Percentiles rank a stretch among this genome's conserved stretches.
Conservation (phyloP, 1,140 invertebrate genomes). For the Drosophila pruinosa region DNA sequence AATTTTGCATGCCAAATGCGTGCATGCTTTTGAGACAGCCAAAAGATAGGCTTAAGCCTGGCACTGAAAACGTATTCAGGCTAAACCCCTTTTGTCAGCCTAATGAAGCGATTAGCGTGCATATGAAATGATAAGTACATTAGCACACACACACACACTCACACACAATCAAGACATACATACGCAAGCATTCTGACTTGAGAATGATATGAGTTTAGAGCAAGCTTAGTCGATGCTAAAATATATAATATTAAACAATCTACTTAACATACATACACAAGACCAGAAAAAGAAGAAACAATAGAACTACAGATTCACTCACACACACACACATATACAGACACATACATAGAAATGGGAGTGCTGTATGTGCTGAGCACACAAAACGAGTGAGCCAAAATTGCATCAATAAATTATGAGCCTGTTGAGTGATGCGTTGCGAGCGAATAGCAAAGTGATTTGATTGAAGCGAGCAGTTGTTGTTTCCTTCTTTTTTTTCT, state of each 20-base stretch:
- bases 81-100: conserved; percentile 35
- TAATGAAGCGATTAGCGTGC: conserved; percentile 79
- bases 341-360: neutral
- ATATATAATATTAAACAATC: conserved; percentile 4
- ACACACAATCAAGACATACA: neutral
- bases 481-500: neutral
- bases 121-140: conserved; percentile 43
- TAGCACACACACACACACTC: neutral
- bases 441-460: conserved; percentile 21
- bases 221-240: too few species aligned
- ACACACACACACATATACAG: conserved; percentile 1
- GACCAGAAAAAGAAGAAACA: conserved; percentile 2
- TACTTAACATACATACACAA: conserved; percentile 28
- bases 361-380: neutral
- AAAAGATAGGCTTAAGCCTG: conserved; percentile 7
- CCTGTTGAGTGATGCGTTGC: conserved; percentile 53
- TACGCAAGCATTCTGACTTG: neutral
- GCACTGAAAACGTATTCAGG: neutral
- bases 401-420: conserved; percentile 57
- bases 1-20: conserved; percentile 76
- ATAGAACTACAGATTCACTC: conserved; percentile 17
- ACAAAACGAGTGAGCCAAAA: conserved; percentile 19
- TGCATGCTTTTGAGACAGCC: conserved; percentile 18
- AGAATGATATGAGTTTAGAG: neutral
- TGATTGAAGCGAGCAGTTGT: neutral